Base-by-base conservation (phyloP, 64 coral and sea anemone genomes). In the Acropora tenuis region DNA sequence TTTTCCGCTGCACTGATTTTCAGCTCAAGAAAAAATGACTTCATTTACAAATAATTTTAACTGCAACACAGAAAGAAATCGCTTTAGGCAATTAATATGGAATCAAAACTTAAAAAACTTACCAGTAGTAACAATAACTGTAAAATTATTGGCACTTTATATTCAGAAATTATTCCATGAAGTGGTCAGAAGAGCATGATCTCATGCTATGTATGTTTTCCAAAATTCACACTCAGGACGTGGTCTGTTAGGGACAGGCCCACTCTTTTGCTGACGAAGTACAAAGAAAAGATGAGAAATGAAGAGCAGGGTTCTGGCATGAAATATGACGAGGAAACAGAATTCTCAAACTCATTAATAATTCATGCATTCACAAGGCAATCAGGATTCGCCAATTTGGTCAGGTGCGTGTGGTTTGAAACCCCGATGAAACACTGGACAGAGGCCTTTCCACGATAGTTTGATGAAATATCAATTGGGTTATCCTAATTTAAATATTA, bases 281-380 rank as follows among this genome's bases (percentile, higher is more conserved):
- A 93, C 77, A 93, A 80, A 81, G 77, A 80, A 80, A 93, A 80
- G 61, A 80, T 80, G 75, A 79, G 41, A 47, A 75, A 88, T 49
- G 91, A 88, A 80, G 75, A 80, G 40, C 55, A 92, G 43, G 90
- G 71, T 61, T 86, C 80, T 86, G 90, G 90, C 19, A 92, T 92
- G 19, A 43, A 48, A 91, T 76, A 80, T 85, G 79, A 83, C 4
- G 80, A 91, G 12, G 79, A 76, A 77, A 85, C 79, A 61, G 90
- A 91, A 85, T 43, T 30, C 30, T 30, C 30, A 30, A 30, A 30
- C 30, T 30, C 30, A 30, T 30, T 30, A 30, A 30, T 30, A 30
- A 30, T 30, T 30, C 30, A 30, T 30, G 30, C 30, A 30, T 30
- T 30, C 30, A 30, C 30, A 30, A 30, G 30, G 30, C 30, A 30